Evolutionary conservation across 2,888 invertebrate genomes (phyloP).

Genomic region (Melanostoma mellinum): DNA sequence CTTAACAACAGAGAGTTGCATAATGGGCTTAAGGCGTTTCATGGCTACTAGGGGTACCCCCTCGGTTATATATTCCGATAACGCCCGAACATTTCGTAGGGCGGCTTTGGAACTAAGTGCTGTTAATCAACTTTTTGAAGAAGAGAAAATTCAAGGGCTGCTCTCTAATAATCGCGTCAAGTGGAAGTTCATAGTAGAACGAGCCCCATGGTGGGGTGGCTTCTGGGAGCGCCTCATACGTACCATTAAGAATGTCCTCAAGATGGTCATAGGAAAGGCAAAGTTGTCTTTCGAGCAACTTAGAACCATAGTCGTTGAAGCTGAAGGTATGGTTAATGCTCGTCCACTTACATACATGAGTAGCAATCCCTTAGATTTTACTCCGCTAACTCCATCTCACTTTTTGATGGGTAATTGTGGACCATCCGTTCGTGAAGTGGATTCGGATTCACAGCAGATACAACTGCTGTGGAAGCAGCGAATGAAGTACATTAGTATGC

Average conservation of each 20-base stretch:
- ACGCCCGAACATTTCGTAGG: constrained; percentile 25
- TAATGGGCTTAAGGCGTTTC: background rate
- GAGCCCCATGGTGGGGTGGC: constrained; percentile 55
- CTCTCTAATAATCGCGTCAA: constrained; percentile 23
- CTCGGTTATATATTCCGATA: constrained; percentile 1
- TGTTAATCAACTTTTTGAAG: background rate
- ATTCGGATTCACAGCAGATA: background rate
- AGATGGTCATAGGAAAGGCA: constrained; percentile 47
- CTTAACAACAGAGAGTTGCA: background rate
- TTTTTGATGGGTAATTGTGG: constrained; percentile 18
- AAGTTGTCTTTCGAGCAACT: constrained; percentile 32
- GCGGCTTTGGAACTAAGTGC: constrained; percentile 17
- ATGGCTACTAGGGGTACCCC: background rate
- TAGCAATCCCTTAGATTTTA: constrained; percentile 28
- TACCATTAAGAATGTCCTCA: constrained; percentile 46
- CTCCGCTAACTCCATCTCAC: constrained; percentile 31
- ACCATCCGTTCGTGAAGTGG: background rate
- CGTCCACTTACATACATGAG: constrained; percentile 41
- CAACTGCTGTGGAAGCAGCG: too few relatives aligned
- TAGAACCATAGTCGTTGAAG: constrained; percentile 31
- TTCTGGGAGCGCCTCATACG: constrained; percentile 60
- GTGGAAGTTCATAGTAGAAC: too few relatives aligned
- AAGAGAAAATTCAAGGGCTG: constrained; percentile 7
- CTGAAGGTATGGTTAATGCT: constrained; percentile 35
- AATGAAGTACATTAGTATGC: too few relatives aligned